Evolutionary conservation across 2,797 vertebrate genomes (phyloP).

Genomic region (Crypturellus tataupa): DNA sequence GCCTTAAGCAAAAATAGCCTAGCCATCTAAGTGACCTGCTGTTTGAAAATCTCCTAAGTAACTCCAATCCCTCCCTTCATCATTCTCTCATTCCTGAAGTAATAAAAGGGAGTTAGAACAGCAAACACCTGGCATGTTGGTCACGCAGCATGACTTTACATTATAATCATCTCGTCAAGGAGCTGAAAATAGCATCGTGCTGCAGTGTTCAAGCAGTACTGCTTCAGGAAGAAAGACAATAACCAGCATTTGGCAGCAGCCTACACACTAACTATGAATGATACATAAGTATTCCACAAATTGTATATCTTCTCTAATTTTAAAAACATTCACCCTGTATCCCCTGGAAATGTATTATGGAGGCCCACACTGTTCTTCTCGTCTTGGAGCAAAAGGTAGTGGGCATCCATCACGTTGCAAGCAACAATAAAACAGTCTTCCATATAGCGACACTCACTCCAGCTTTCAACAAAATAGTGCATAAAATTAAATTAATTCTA

Average conservation of each 20-base stretch:
- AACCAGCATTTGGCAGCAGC: constrained; percentile 72
- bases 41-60: constrained; percentile 60
- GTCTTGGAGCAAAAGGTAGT: background rate
- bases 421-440: background rate
- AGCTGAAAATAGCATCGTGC: constrained; percentile 76
- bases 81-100: constrained; percentile 49
- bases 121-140: constrained; percentile 77
- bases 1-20: constrained; percentile 27
- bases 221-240: constrained; percentile 78
- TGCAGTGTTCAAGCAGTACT: constrained; percentile 47
- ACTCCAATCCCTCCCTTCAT: constrained; percentile 23
- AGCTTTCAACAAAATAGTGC: background rate
- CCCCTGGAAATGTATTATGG: constrained; percentile 30
- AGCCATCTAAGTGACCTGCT: constrained; percentile 45
- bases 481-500: constrained; percentile 26
- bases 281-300: constrained; percentile 68
- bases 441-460: rapidly evolving
- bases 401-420: background rate
- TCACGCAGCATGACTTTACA: constrained; percentile 74
- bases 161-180: constrained; percentile 77
- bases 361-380: background rate
- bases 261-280: constrained; percentile 50
- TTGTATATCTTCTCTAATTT: constrained; percentile 38
- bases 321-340: constrained; percentile 25
- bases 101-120: constrained; percentile 73